phyloP scores from a whole-genome alignment of 2,797 vertebrate genomes.

The Arremon brunneinucha region DNA sequence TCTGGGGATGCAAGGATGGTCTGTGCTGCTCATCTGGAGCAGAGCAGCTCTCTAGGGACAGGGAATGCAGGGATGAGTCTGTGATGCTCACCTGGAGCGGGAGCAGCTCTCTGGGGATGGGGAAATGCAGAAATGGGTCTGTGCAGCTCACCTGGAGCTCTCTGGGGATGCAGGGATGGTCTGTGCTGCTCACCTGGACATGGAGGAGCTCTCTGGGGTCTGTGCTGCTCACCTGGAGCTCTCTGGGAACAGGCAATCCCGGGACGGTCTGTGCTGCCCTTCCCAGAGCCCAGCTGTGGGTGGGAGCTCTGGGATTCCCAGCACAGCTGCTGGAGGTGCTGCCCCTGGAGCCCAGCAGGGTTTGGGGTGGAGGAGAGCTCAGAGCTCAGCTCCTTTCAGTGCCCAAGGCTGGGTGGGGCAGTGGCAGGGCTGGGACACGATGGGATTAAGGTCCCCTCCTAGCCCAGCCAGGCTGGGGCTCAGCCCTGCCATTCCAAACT shows the following conservation, averaged over 20 bases:
- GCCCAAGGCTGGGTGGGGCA: rapidly evolving
- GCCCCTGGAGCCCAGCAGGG: rapidly evolving
- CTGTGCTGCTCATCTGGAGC: too few species aligned
- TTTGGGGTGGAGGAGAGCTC: neutral
- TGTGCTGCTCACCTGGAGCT: neutral
- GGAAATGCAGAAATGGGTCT: too few species aligned
- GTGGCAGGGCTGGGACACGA: neutral
- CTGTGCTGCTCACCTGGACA: neutral
- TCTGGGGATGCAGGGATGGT: too few species aligned
- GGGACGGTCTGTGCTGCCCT: neutral
- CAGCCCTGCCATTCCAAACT: neutral
- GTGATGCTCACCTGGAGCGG: neutral
- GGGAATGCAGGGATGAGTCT: too few species aligned
- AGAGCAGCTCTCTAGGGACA: too few species aligned
- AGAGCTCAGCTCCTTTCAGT: neutral
- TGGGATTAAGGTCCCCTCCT: neutral
- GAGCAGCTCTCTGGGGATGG: neutral
- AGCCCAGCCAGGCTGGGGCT: rapidly evolving
- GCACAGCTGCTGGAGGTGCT: neutral
- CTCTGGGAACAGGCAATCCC: rapidly evolving
- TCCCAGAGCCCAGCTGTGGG: neutral
- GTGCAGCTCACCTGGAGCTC: neutral
- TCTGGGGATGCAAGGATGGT: too few species aligned
- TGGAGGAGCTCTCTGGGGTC: too few species aligned
- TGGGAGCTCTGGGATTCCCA: neutral